Percentiles rank a stretch among this genome's conserved stretches.
Conservation (phyloP, 2,113 vertebrate species). For the Chitala chitala region DNA sequence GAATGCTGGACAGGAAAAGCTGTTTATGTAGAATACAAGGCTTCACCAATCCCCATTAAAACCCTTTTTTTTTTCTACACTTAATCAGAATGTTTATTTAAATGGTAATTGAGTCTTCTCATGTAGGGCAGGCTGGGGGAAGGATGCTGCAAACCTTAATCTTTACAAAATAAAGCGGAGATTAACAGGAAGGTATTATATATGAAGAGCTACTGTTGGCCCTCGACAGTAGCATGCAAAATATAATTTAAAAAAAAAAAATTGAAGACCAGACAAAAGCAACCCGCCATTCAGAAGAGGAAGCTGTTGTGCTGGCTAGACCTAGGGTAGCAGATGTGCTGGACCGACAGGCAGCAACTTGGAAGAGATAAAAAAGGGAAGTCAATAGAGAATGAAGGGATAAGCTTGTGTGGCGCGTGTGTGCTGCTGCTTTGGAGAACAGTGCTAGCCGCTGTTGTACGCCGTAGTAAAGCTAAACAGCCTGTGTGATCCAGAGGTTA, state of each 20-base stretch:
- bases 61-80: constrained; percentile 9
- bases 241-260: too few species aligned
- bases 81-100: constrained; percentile 56
- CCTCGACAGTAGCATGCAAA: constrained; percentile 62
- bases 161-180: constrained; percentile 43
- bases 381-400: not conserved
- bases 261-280: constrained; percentile 40
- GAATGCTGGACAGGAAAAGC: not conserved
- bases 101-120: constrained; percentile 50
- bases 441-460: not conserved
- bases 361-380: not conserved
- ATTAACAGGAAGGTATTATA: constrained; percentile 37
- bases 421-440: not conserved
- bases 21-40: constrained; percentile 20
- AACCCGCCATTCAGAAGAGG: constrained; percentile 35
- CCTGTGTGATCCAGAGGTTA: not conserved
- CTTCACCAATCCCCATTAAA: not conserved
- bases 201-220: constrained; percentile 30
- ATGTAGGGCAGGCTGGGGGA: constrained; percentile 2
- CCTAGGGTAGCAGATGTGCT: not conserved
- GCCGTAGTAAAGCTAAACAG: constrained; percentile 1
- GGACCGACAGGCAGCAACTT: not conserved
- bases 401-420: not conserved
- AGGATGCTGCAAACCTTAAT: constrained; percentile 34
- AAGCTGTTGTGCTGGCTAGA: not conserved